Evolutionary conservation across 2,113 vertebrate species (phyloP), one percentile per base, ranked within the genome.

Genomic region (Holacanthus passer): DNA sequence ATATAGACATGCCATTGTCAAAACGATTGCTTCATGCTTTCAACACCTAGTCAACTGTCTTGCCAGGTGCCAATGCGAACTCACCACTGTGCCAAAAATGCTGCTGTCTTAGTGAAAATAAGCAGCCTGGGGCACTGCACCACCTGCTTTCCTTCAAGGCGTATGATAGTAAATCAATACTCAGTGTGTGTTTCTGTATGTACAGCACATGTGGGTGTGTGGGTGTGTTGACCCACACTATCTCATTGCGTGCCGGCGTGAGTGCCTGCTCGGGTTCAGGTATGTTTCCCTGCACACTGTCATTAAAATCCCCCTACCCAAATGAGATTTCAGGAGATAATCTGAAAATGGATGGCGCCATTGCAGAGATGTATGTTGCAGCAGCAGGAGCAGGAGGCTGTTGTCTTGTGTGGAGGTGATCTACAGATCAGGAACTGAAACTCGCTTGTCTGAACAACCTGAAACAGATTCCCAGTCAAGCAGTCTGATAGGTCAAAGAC

Each of bases 151-250:
- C 37, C 59, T 77, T 48, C 24, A 64, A 68, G 48, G 64, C 68
- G 5, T n/a, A 43, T 41, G 77, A 73, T 47, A 82, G 72, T n/a
- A 86, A 80, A 90, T 89, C 84, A 69, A 86, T 82, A 82, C 32
- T 64, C 29, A 5, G 39, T 53, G 48, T 50, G 16, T 64, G 9
- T 74, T 29, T 56, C 12, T 79, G 37, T 71, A 27, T 45, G 27
- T 64, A 73, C 55, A 39, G 39, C 47, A 48, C 35, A 62, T 60
- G 32, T 76, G 32, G 16, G 14, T 32, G 35, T 5, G 20, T 3
- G 64, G 37, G 84, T 63, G 52, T 63, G 56, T n/a, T 77, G 56
- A 79, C 70, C 73, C 73, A 72, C 73, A 79, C 86, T 71, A 87
- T 67, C 58, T 45, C 62, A 68, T 27, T 43, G 37, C 45, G 27